Conservation (phyloP, 2,797 vertebrate species). For the Fratercula arctica region DNA sequence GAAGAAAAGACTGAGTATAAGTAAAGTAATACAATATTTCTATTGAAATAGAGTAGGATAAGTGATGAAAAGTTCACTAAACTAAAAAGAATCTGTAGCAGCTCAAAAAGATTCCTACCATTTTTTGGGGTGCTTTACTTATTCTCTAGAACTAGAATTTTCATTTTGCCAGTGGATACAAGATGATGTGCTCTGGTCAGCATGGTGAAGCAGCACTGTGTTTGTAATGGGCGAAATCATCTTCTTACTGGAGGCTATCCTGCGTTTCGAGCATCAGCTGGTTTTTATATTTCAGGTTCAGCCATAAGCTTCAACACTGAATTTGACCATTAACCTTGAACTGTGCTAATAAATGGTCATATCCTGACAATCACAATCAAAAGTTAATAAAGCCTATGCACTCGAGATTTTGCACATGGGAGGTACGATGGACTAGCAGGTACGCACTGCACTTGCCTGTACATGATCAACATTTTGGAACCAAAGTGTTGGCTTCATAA, state of each 20-base stretch:
- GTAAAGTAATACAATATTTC: background rate
- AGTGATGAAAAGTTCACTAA: background rate
- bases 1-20: background rate
- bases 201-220: background rate
- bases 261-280: background rate
- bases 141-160: background rate
- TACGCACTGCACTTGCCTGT: background rate
- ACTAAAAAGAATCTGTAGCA: background rate
- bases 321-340: background rate
- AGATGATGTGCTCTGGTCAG: background rate
- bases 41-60: background rate
- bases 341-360: background rate
- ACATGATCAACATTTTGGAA: accelerated
- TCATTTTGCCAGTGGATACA: background rate
- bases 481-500: background rate
- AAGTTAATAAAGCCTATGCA: background rate
- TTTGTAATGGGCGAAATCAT: background rate
- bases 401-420: accelerated
- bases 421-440: background rate
- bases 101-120: background rate
- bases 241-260: background rate
- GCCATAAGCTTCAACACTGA: background rate
- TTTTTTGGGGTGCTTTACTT: background rate
- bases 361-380: background rate
- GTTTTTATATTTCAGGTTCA: background rate